Base-by-base conservation (phyloP, 2,797 vertebrate species). In the Micropoecilia bifurca region DNA sequence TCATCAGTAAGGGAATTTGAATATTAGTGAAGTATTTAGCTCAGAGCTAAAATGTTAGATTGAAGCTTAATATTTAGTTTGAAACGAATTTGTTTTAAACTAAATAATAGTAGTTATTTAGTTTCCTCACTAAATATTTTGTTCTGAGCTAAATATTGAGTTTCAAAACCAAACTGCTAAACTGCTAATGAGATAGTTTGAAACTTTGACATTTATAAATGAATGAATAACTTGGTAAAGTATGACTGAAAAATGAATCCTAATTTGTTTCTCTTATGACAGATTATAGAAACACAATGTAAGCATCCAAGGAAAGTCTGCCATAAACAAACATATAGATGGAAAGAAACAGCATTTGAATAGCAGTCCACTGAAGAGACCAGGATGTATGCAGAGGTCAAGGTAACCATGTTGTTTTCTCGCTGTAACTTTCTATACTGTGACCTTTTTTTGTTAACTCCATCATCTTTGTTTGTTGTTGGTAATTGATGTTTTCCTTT, bases 371-470 rank as follows among this genome's bases (percentile, higher is more conserved):
- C 36, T 68, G 36, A 25, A 41, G 63, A 5, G 63, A 68, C 63
- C 4, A 41, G 10, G 1, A 41, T 25, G 36, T 22, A 41, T 68
- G 3, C 9, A 41, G 9, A 39, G 9, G 36, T 41, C 6, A 25
- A 41, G 63, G 36, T 22, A 41, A 68, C 63, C 30, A 16, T 20
- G 41, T 22, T 25, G 3, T 22, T 68, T 41, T 22, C 4, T 25
- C 6, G 3, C 18, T 12, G 8, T 9, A 68, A 25, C 36, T 39
- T 22, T 63, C 30, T 18, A 63, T 14, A 63, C 33, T 66, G 36
- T 66, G 7, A 39, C 33, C 61, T 39, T 55, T 73, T n/a, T 55
- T 73, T 84, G 71, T 74, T 63, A 45, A 25, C 47, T n/a, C 43
- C 30, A 18, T 80, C 13, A 41, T 77, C 73, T 18, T 74, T 75